phyloP scores from a whole-genome alignment of 2,797 vertebrate species.

The Chelon labrosus region DNA sequence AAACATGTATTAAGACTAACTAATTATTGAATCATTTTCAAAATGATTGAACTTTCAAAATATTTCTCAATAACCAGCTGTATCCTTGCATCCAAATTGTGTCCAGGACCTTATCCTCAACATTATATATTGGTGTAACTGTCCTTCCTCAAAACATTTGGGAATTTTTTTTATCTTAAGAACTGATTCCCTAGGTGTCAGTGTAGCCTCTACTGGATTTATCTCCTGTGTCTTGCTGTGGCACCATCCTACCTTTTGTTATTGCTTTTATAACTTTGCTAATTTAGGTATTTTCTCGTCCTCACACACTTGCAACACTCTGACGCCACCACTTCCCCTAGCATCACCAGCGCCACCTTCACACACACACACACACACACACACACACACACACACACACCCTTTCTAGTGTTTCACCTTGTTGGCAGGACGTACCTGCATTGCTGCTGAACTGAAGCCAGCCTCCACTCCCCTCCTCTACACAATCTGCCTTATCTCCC shows the following conservation, averaged over 20 bases:
- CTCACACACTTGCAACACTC: not conserved
- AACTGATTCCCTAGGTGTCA: not conserved
- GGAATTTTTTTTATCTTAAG: too few species aligned
- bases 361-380: too few species aligned
- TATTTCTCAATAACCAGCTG: too few species aligned
- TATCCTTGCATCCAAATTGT: too few species aligned
- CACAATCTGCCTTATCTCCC: not conserved
- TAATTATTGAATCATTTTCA: too few species aligned
- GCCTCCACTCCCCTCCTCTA: not conserved
- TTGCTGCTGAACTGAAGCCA: constrained; percentile 51
- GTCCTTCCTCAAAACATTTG: too few species aligned
- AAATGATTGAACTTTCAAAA: too few species aligned
- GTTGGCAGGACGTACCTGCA: constrained; percentile 41
- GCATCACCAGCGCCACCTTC: too few species aligned
- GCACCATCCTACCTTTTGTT: not conserved
- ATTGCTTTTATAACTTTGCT: not conserved
- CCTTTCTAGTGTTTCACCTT: constrained; percentile 37
- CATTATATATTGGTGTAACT: too few species aligned
- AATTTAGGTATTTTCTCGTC: not conserved
- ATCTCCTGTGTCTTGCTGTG: not conserved
- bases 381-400: not conserved
- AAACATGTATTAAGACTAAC: too few species aligned
- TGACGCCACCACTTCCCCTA: not conserved
- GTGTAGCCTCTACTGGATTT: not conserved
- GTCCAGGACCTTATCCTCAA: too few species aligned